Base-by-base conservation (phyloP, 2,113 vertebrate genomes). In the Callipepla squamata region DNA sequence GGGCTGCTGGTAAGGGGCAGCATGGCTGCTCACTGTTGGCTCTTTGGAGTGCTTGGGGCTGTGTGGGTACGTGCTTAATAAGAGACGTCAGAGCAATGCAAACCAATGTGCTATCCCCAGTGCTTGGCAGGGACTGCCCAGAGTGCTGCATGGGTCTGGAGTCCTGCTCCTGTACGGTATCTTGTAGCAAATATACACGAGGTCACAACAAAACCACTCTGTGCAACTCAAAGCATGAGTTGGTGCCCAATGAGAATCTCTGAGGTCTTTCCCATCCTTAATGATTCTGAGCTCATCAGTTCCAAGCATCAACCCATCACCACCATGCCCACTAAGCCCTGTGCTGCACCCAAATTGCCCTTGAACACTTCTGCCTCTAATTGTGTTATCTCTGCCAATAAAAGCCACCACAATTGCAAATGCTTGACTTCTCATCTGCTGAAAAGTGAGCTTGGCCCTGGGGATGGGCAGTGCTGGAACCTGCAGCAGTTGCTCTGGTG, bases 151-250 rank as follows among this genome's bases (percentile, higher is more conserved):
- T 18, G 8, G 47, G 7, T 15, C 70, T 28, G 55, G 59, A 66
- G 5, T 13, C 47, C 3, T 4, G 0, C 4, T 40, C 22, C 7
- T 2, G 0, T 1, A 13, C 1, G 2, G 0, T 5, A 3, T 34
- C 25, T 13, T 34, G 6, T 0, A 6, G 73, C 17, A 23, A 25
- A 3, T 26, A 8, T 0, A 0, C 1, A 18, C 1, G 1, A 4
- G 5, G 62, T 30, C 62, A 38, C 50, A 14, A 3, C 11, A 44
- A 66, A 57, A 18, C 45, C 34, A 57, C 30, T 22, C 12, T 30
- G 50, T 23, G 38, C 45, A 32, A 3, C 74, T n/a, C 26, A 34
- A 63, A 44, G 74, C 28, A 40, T 22, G 36, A 48, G 9, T 36
- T 14, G 17, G 9, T 25, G 15, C 0, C 34, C 19, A 70, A 5